Percentiles rank a stretch among this genome's conserved stretches.
Evolutionary conservation across 2,797 vertebrate genomes (phyloP).

Genomic region (Tolypeutes matacus): DNA sequence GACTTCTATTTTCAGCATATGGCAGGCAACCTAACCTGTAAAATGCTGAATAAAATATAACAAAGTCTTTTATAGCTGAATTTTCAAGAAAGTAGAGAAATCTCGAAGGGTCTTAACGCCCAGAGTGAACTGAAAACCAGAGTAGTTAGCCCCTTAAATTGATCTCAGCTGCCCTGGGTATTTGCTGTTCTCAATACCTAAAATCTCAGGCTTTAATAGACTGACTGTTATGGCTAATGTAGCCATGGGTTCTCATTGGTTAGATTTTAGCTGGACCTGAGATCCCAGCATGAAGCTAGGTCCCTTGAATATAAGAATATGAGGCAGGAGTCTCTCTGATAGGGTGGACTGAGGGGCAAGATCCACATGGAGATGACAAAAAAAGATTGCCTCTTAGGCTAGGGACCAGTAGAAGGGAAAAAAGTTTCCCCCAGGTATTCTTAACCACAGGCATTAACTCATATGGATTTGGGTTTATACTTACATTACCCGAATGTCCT

Average conservation of each 20-base stretch:
- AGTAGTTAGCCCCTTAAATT: background rate
- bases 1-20: conserved; percentile 6
- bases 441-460: background rate
- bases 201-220: conserved; percentile 9
- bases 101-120: background rate
- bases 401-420: background rate
- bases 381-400: conserved; percentile 16
- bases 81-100: conserved; percentile 54
- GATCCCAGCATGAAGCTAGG: background rate
- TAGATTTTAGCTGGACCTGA: background rate
- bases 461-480: conserved; percentile 32
- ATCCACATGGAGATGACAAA: background rate
- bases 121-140: conserved; percentile 46
- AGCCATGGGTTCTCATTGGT: background rate
- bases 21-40: background rate
- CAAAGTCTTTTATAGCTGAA: conserved; percentile 27
- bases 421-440: background rate
- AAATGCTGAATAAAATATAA: conserved; percentile 10
- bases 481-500: background rate
- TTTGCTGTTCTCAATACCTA: background rate
- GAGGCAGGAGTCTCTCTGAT: background rate
- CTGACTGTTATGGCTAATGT: background rate
- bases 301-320: background rate
- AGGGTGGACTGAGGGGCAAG: background rate
- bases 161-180: background rate